Conservation (phyloP, 2,113 vertebrate genomes). For the Boulengeromyrus knoepffleri region DNA sequence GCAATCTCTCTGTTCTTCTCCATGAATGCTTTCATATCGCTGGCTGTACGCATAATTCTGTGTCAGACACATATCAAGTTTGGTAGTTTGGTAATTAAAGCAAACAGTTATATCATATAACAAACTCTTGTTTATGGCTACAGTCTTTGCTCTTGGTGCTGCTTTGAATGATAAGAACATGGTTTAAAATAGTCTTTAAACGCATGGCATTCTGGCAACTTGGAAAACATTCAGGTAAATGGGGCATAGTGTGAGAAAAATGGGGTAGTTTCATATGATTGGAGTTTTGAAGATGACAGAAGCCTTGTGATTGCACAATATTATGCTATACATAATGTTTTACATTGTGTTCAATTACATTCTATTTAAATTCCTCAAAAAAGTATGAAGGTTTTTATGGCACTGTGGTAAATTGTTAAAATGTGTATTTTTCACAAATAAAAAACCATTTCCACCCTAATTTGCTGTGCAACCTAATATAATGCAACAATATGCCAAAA, state of each 20-base stretch:
- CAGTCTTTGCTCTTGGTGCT: background rate
- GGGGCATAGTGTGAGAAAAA: background rate
- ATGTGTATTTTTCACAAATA: background rate
- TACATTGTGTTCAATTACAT: background rate
- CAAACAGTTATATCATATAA: background rate
- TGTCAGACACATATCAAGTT: background rate
- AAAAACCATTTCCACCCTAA: background rate
- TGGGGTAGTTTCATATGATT: background rate
- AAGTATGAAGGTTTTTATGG: background rate
- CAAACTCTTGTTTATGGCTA: background rate
- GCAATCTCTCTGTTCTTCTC: background rate
- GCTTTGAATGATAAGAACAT: background rate
- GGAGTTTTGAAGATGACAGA: background rate
- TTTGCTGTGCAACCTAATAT: background rate
- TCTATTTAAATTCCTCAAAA: background rate
- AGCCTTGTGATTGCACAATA: background rate
- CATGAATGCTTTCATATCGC: background rate
- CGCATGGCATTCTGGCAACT: background rate
- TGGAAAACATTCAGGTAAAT: background rate
- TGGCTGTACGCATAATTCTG: background rate
- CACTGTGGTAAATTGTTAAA: background rate
- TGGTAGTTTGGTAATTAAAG: background rate
- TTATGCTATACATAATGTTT: background rate
- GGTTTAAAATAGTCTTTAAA: background rate
- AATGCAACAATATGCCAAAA: background rate